Conservation (phyloP, 2,113 vertebrate genomes). For the Leptosomus discolor region DNA sequence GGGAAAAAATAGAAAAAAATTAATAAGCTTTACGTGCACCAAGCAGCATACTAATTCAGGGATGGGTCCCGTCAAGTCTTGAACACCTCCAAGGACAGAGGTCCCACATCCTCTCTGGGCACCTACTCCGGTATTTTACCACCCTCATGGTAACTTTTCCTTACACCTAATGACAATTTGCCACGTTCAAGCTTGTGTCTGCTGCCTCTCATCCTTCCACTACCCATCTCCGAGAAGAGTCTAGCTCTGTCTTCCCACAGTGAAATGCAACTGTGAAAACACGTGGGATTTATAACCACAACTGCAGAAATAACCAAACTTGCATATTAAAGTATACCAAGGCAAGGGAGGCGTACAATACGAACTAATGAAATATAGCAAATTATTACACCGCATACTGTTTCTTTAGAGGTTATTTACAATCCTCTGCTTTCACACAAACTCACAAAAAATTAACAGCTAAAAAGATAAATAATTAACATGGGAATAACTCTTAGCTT, state of each 20-base stretch:
- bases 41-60: neutral
- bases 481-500: neutral
- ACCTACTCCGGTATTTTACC: neutral
- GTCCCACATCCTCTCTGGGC: too few relatives aligned
- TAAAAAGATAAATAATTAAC: neutral
- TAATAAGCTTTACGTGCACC: too few relatives aligned
- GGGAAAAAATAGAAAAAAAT: accelerated
- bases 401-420: neutral
- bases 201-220: neutral
- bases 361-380: neutral
- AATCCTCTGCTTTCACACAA: neutral
- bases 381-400: neutral
- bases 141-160: neutral
- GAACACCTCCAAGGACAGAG: neutral
- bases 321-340: neutral
- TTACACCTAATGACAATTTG: neutral
- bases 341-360: neutral
- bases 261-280: neutral
- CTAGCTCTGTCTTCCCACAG: neutral
- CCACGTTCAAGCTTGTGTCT: neutral
- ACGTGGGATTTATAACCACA: accelerated
- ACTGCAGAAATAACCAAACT: neutral
- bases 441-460: neutral
- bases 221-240: neutral
- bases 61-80: neutral